A percentile compares a stretch with the other conserved stretches of the same genome.
These are phyloP conservation scores for Parnassius orleans DNA, from an alignment of 2,888 invertebrate genomes.

Conservation along the genomic window DNA sequence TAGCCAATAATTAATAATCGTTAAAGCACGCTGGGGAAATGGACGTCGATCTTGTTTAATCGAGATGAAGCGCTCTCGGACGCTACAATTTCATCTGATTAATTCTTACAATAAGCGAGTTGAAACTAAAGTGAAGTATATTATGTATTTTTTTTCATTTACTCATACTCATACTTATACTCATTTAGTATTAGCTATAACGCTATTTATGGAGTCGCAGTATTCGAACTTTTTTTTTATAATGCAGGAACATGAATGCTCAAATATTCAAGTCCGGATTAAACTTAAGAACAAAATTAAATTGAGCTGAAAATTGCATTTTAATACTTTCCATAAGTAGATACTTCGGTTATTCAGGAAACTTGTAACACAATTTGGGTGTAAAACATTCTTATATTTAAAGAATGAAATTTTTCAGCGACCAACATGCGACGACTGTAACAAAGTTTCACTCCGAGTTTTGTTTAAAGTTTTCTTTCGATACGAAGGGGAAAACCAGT, in stretches of 20 bases:
- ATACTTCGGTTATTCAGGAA: constrained; percentile 17
- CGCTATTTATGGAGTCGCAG: too few species aligned
- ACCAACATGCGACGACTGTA: constrained; percentile 28
- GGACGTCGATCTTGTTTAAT: constrained; percentile 43
- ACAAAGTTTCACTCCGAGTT: constrained; percentile 26
- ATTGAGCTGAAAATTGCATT: neutral
- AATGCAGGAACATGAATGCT: too few species aligned
- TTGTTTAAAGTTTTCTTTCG: constrained; percentile 25
- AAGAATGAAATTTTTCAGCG: constrained; percentile 32
- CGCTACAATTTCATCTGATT: constrained; percentile 23
- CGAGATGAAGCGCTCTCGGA: constrained; percentile 35
- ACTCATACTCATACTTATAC: too few species aligned
- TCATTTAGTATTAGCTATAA: too few species aligned
- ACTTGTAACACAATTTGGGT: constrained; percentile 29
- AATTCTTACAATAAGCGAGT: constrained; percentile 12
- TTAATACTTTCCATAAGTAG: constrained; percentile 2
- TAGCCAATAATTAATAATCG: constrained; percentile 35
- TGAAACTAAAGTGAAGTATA: too few species aligned
- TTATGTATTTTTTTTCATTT: too few species aligned
- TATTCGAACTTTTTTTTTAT: too few species aligned
- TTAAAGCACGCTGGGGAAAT: constrained; percentile 36
- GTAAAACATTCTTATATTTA: constrained; percentile 25
- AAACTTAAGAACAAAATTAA: too few species aligned
- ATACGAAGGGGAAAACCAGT: constrained; percentile 22
- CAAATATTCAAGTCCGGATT: too few species aligned